phyloP scores from a whole-genome alignment of 2,888 invertebrate species.

The Sarcophaga variegata region DNA sequence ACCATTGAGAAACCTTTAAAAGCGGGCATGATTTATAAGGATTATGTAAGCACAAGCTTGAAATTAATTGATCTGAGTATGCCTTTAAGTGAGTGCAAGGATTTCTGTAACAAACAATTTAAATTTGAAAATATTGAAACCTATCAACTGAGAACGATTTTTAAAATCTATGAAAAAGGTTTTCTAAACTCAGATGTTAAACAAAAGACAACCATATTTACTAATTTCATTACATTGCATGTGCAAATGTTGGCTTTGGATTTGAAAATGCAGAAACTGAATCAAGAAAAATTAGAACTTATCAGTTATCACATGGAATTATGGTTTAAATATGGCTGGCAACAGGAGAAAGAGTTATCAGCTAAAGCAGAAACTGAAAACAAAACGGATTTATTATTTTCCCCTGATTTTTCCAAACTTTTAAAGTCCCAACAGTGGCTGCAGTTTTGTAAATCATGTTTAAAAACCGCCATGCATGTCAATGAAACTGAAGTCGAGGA shows the following conservation, averaged over 20 bases:
- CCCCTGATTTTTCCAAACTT: slow-evolving; percentile 75
- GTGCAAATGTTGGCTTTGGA: slow-evolving; percentile 82
- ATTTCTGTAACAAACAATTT: slow-evolving; percentile 84
- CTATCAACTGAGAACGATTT: slow-evolving; percentile 84
- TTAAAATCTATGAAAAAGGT: slow-evolving; percentile 84
- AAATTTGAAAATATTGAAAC: slow-evolving; percentile 85
- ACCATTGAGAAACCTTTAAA: slow-evolving; percentile 87
- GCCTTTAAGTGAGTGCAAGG: slow-evolving; percentile 83
- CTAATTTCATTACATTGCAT: slow-evolving; percentile 83
- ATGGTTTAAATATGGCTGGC: slow-evolving; percentile 73
- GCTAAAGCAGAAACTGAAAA: neutral
- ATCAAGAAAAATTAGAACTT: slow-evolving; percentile 81
- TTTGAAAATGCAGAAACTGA: slow-evolving; percentile 82
- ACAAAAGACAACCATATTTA: slow-evolving; percentile 82
- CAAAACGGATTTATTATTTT: slow-evolving; percentile 3
- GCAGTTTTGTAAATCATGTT: slow-evolving; percentile 85
- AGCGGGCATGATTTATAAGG: slow-evolving; percentile 85
- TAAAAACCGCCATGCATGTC: slow-evolving; percentile 86
- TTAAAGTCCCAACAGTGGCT: slow-evolving; percentile 83
- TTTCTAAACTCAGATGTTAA: slow-evolving; percentile 76
- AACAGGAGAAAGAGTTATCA: neutral
- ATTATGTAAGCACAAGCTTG: slow-evolving; percentile 84
- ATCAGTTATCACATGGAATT: slow-evolving; percentile 80
- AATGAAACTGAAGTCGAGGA: slow-evolving; percentile 73
- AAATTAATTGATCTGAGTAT: slow-evolving; percentile 85